These are phyloP conservation scores for Hypomesus transpacificus DNA, from an alignment of 2,113 vertebrate species.

Conservation along the genomic window DNA sequence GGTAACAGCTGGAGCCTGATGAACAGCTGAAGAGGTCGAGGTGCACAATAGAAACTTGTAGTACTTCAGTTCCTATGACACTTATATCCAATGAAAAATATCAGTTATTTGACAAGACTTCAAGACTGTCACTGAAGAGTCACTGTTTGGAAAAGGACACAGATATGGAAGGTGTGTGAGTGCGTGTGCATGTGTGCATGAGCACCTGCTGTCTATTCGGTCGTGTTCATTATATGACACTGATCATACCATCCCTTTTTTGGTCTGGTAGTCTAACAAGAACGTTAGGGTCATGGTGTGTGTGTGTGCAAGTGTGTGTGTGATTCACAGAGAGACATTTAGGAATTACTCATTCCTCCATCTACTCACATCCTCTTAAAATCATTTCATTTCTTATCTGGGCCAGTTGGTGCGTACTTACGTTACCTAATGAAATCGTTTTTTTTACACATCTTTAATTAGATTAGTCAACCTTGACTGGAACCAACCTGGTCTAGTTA, in stretches of 20 bases:
- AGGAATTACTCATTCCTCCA: slow-evolving; percentile 1
- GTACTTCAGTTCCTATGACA: not conserved
- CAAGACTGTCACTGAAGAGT: no score
- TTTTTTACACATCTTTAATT: no score
- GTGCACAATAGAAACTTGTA: not conserved
- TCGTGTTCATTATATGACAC: not conserved
- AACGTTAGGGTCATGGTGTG: not conserved
- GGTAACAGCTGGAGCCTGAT: not conserved
- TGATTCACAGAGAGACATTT: not conserved
- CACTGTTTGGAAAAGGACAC: no score
- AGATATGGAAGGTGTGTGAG: not conserved
- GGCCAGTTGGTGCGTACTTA: no score
- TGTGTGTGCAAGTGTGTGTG: not conserved
- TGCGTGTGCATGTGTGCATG: not conserved
- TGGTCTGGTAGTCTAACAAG: not conserved
- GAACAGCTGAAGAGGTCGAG: slow-evolving; percentile 2
- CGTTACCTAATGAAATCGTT: no score
- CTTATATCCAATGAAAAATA: no score
- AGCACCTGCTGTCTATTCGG: no score
- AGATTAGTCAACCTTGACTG: no score
- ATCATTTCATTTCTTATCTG: not conserved
- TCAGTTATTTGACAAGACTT: no score
- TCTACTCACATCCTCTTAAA: not conserved
- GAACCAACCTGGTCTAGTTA: no score
- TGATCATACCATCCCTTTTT: not conserved